These are phyloP conservation scores for Parnassius smintheus DNA, from an alignment of 2,888 invertebrate species.

Conservation along the genomic window DNA sequence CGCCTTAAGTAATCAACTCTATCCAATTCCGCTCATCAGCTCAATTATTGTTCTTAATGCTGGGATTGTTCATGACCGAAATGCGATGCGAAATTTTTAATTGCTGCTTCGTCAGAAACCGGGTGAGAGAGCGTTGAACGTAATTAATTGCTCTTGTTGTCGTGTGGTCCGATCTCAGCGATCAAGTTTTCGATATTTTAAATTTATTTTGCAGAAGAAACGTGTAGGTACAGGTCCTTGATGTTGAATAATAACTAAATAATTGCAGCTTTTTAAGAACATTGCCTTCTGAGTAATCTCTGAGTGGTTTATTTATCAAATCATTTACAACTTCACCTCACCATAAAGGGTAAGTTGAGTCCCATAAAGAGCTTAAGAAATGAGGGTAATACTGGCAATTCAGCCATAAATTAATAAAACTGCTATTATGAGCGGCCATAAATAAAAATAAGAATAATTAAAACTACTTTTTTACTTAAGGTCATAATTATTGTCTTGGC, in stretches of 20 bases:
- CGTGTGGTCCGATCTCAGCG: conserved; percentile 29
- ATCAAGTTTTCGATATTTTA: conserved; percentile 27
- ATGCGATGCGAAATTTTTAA: conserved; percentile 67
- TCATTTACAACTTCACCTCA: conserved; percentile 19
- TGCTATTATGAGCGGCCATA: too few species aligned
- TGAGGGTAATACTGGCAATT: too few species aligned
- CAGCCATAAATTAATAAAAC: too few species aligned
- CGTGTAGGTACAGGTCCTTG: not conserved
- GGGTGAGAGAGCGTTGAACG: conserved; percentile 40
- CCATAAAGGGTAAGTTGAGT: conserved; percentile 15
- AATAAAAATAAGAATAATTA: too few species aligned
- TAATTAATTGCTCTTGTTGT: conserved; percentile 45
- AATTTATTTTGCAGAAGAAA: conserved; percentile 19
- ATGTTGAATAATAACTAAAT: conserved; percentile 11
- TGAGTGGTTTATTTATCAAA: not conserved
- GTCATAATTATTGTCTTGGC: too few species aligned
- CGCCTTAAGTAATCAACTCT: conserved; percentile 73
- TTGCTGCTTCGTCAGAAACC: conserved; percentile 42
- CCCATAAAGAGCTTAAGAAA: not conserved
- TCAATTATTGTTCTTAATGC: conserved; percentile 76
- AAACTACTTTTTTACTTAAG: too few species aligned
- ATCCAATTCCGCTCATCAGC: conserved; percentile 75
- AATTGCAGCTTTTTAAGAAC: conserved; percentile 18
- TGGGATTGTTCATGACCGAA: conserved; percentile 63
- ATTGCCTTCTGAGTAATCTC: conserved; percentile 13